A percentile compares a stretch with the other conserved stretches of the same genome.
Conservation (phyloP, 2,113 vertebrate species). For the Sceloporus tristichus region DNA sequence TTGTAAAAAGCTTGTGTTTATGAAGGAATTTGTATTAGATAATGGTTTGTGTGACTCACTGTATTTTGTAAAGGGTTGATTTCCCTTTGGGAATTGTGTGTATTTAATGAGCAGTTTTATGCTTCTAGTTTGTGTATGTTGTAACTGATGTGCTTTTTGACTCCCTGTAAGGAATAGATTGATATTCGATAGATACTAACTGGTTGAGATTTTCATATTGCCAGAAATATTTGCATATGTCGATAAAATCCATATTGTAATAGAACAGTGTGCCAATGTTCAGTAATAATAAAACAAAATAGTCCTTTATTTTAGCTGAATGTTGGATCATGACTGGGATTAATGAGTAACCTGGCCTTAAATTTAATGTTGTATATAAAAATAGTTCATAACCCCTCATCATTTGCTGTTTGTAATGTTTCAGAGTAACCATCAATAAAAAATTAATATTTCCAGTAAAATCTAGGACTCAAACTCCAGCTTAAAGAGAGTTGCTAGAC, state of each 20-base stretch:
- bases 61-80: slow-evolving; percentile 63
- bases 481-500: neutral
- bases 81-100: slow-evolving; percentile 73
- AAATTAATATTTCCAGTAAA: neutral
- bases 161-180: slow-evolving; percentile 50
- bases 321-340: slow-evolving; percentile 1
- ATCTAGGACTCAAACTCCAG: neutral
- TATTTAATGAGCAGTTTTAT: slow-evolving; percentile 73
- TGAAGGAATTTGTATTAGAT: slow-evolving; percentile 62
- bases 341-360: slow-evolving; percentile 49
- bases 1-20: slow-evolving; percentile 60
- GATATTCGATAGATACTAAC: slow-evolving; percentile 43
- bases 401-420: neutral
- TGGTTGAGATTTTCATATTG: slow-evolving; percentile 58
- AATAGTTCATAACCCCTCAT: neutral
- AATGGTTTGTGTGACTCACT: slow-evolving; percentile 65
- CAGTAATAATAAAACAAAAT: slow-evolving; percentile 10
- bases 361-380: slow-evolving; percentile 25
- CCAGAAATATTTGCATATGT: slow-evolving; percentile 56
- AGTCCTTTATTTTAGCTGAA: slow-evolving; percentile 32
- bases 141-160: slow-evolving; percentile 51
- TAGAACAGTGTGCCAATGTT: slow-evolving; percentile 28
- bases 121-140: slow-evolving; percentile 54
- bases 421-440: neutral
- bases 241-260: slow-evolving; percentile 36